A percentile compares a stretch with the other conserved stretches of the same genome.
These are phyloP conservation scores for Rhabdomys pumilio DNA, from an alignment of 2,797 vertebrate genomes.

Conservation along the genomic window DNA sequence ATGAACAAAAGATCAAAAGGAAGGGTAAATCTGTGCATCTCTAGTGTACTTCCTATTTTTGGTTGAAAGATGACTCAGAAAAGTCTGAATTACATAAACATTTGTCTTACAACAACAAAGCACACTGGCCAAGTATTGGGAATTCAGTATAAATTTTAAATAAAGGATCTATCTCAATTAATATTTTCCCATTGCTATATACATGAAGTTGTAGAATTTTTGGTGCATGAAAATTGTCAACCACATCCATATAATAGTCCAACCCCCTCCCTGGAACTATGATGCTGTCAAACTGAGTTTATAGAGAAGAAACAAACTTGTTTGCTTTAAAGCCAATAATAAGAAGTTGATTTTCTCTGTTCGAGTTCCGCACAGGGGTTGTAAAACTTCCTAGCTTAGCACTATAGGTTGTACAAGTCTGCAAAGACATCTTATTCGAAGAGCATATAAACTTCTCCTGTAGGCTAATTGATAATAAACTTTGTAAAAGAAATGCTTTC, in stretches of 20 bases:
- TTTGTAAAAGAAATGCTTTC: constrained; percentile 61
- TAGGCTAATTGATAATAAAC: constrained; percentile 87
- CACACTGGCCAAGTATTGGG: background rate
- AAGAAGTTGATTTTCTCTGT: constrained; percentile 77
- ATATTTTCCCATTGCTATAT: background rate
- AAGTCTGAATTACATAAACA: background rate
- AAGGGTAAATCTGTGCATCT: background rate
- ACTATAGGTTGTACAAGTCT: constrained; percentile 74
- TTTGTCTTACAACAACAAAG: background rate
- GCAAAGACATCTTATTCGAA: constrained; percentile 85
- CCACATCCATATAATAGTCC: background rate
- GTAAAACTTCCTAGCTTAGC: constrained; percentile 75
- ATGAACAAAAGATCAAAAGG: background rate
- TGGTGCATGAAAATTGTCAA: background rate
- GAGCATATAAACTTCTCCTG: constrained; percentile 77
- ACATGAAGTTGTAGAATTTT: background rate
- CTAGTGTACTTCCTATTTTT: background rate
- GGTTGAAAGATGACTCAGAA: background rate
- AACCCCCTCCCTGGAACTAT: background rate
- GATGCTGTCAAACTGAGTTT: constrained; percentile 65
- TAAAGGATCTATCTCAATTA: background rate
- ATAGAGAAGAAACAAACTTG: constrained; percentile 66
- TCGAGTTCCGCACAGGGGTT: constrained; percentile 54
- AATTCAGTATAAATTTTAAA: background rate
- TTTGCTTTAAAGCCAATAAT: constrained; percentile 79